A percentile compares a stretch with the other conserved stretches of the same genome.
These are phyloP conservation scores for Beroe ovata DNA, from an alignment of 37 sponge, comb jelly and placozoan species.

Conservation along the genomic window DNA sequence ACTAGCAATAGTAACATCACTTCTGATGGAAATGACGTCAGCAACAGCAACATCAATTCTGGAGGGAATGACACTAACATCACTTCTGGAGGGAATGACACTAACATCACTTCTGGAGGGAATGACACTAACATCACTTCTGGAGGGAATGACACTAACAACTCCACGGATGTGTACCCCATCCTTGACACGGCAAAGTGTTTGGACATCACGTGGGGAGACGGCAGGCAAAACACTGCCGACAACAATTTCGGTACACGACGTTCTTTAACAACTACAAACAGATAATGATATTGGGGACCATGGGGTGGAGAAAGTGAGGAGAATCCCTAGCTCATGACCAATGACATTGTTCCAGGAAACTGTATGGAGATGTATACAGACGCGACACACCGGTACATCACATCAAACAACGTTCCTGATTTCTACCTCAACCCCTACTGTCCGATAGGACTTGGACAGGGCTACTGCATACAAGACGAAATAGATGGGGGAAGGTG, in stretches of 20 bases:
- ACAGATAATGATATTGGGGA: too few relatives aligned
- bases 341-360: too few relatives aligned
- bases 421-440: constrained; percentile 52
- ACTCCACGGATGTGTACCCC: not conserved
- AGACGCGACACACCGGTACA: constrained; percentile 25
- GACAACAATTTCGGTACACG: constrained; percentile 31
- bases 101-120: not conserved
- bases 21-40: not conserved
- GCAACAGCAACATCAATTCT: not conserved
- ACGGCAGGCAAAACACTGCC: not conserved
- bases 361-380: constrained; percentile 56
- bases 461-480: constrained; percentile 25
- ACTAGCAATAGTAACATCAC: not conserved
- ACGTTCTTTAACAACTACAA: too few relatives aligned
- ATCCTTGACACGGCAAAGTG: constrained; percentile 31
- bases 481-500: constrained; percentile 46
- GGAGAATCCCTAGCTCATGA: too few relatives aligned
- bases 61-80: not conserved
- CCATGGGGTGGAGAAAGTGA: too few relatives aligned
- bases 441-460: constrained; percentile 54
- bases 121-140: not conserved
- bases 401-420: constrained; percentile 63
- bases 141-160: not conserved
- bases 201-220: constrained; percentile 20
- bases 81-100: not conserved